phyloP scores from a whole-genome alignment of 2,888 invertebrate species.

The Nysson spinosus region DNA sequence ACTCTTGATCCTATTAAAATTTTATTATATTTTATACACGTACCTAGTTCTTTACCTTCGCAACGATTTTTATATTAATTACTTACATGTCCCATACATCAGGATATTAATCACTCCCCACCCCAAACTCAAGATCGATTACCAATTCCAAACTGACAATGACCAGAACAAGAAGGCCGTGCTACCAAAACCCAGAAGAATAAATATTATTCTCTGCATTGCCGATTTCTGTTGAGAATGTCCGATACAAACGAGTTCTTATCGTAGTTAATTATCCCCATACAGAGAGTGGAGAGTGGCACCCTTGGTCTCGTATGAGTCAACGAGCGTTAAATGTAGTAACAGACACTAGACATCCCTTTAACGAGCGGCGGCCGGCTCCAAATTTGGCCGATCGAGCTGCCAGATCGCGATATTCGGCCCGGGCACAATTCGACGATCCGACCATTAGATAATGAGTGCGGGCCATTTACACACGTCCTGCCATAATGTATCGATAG shows the following conservation, averaged over 20 bases:
- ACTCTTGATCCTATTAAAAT: too few species aligned
- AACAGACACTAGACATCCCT: constrained; percentile 33
- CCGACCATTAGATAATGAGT: constrained; percentile 59
- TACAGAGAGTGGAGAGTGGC: constrained; percentile 10
- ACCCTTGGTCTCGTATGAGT: constrained; percentile 48
- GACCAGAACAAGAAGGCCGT: too few species aligned
- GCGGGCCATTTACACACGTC: constrained; percentile 27
- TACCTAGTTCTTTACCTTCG: too few species aligned
- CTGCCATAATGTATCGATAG: constrained; percentile 30
- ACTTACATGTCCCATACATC: too few species aligned
- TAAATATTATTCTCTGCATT: too few species aligned
- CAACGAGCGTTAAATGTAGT: constrained; percentile 52
- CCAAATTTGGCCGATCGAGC: constrained; percentile 29
- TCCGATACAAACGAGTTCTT: constrained; percentile 42
- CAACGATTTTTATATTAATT: too few species aligned
- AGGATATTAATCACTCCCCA: too few species aligned
- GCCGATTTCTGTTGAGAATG: too few species aligned
- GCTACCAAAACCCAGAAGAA: too few species aligned
- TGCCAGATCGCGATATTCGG: constrained; percentile 40
- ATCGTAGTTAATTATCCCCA: constrained; percentile 52
- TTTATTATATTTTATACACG: too few species aligned
- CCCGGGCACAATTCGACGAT: constrained; percentile 44
- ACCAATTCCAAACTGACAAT: too few species aligned
- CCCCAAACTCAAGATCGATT: too few species aligned
- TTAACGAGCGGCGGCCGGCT: constrained; percentile 31